Evolutionary conservation across 2,113 vertebrate species (phyloP), one percentile per base, ranked within the genome.

Genomic region (Panthera tigris): DNA sequence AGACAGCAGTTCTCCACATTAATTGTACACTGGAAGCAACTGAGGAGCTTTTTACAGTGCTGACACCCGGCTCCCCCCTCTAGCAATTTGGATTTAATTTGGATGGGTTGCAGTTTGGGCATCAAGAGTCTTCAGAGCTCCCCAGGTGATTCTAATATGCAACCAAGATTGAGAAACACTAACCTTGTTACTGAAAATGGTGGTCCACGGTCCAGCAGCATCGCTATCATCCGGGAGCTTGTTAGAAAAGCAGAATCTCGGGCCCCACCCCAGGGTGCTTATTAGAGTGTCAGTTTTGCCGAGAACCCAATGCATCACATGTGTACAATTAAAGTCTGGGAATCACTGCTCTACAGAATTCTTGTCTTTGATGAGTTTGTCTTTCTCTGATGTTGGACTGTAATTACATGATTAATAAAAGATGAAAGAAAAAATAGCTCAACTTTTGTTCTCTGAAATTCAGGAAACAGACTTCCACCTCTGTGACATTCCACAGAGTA

Each of bases 341-440:
- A 68, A 94, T 45, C 12, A 4, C 39, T 61, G 39, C 36, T 91
- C 5, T n/a, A 10, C 73, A 79, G 45, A 80, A 79, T 71, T 82
- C 80, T 48, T 79, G 21, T 83, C 85, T 33, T 19, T 74, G 73
- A 41, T 96, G 19, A 33, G 50, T 88, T 76, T 69, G n/a, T 89
- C 41, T 92, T 88, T 84, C 73, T 93, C 55, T 88, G 65, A 83
- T 76, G 65, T 93, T 74, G 83, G 52, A 82, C 48, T 68, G 55
- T 66, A 86, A 92, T 96, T 83, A 27, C 12, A 29, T 36, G 33
- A 31, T 79, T 48, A 82, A 91, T 29, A 81, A 81, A 87, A 91
- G 69, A 69, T 83, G 74, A 89, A 97, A 87, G 84, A 45, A 73
- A 78, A 80, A 94, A 57, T 4, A 88, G 63, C 52, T 85, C 33